Evolutionary conservation across 2,888 invertebrate genomes (phyloP).

Genomic region (Anoncus sp.): DNA sequence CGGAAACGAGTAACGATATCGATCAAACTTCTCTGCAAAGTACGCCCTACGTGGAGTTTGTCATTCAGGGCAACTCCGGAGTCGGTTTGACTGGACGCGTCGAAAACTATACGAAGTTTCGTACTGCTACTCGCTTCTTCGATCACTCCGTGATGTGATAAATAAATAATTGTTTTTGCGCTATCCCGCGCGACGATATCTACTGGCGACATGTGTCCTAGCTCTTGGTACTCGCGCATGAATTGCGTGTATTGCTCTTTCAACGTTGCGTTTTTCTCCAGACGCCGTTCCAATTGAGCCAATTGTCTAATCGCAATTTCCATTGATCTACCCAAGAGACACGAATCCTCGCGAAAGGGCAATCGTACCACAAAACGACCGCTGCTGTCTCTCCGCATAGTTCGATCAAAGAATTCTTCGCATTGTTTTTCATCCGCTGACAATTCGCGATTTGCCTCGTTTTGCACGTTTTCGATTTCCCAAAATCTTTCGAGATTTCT

Average conservation of each 20-base stretch:
- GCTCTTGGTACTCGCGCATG: slow-evolving; percentile 31
- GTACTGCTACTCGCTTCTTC: slow-evolving; percentile 60
- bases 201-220: slow-evolving; percentile 38
- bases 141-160: slow-evolving; percentile 34
- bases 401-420: slow-evolving; percentile 15
- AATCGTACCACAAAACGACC: slow-evolving; percentile 36
- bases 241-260: slow-evolving; percentile 16
- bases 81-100: slow-evolving; percentile 65
- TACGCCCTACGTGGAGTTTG: slow-evolving; percentile 64
- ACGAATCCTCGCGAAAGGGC: slow-evolving; percentile 7
- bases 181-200: not conserved
- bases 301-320: slow-evolving; percentile 15
- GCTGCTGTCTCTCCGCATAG: not conserved
- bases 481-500: slow-evolving; percentile 45
- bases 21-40: no score
- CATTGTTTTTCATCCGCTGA: slow-evolving; percentile 12
- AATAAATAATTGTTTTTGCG: slow-evolving; percentile 2
- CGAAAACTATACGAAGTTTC: slow-evolving; percentile 72
- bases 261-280: slow-evolving; percentile 1
- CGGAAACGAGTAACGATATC: no score
- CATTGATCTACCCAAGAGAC: slow-evolving; percentile 1
- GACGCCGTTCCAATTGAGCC: slow-evolving; percentile 1
- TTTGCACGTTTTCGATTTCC: slow-evolving; percentile 39
- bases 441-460: not conserved
- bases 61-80: slow-evolving; percentile 65